These are phyloP conservation scores for Neria commutata DNA, from an alignment of 2,888 invertebrate genomes.

Conservation along the genomic window DNA sequence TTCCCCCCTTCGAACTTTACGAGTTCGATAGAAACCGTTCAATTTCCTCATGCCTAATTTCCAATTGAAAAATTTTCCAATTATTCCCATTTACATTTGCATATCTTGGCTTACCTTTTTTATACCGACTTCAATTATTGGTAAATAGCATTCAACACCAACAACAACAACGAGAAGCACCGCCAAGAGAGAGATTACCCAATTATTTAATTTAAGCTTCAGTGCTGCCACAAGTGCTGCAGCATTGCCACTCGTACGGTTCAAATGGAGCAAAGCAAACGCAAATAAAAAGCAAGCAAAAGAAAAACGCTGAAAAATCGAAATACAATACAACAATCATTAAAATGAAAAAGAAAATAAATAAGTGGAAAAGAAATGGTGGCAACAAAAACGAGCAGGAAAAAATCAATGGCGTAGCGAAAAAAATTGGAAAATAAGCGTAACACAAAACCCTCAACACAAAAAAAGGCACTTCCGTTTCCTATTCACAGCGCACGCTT, in stretches of 20 bases:
- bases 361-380: constrained; percentile 31
- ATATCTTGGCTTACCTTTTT: too few species aligned
- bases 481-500: neutral
- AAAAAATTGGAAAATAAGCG: constrained; percentile 56
- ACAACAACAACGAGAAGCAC: neutral
- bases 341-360: constrained; percentile 34
- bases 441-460: constrained; percentile 53
- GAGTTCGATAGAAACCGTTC: too few species aligned
- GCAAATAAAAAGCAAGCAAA: constrained; percentile 25
- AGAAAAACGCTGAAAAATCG: constrained; percentile 18
- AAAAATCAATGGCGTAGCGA: constrained; percentile 7
- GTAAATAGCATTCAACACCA: too few species aligned
- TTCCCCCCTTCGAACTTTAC: too few species aligned
- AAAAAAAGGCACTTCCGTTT: constrained; percentile 29
- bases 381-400: constrained; percentile 19
- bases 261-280: neutral
- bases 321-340: constrained; percentile 39
- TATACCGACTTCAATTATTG: too few species aligned
- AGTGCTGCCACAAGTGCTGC: constrained; percentile 39
- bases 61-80: constrained; percentile 15
- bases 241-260: too few species aligned
- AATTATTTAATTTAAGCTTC: constrained; percentile 60
- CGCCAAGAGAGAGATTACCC: constrained; percentile 45
- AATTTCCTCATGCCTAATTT: constrained; percentile 12
- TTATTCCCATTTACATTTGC: neutral